Evolutionary conservation across 2,113 vertebrate genomes (phyloP).

Genomic region (Sphyrna mokarran): DNA sequence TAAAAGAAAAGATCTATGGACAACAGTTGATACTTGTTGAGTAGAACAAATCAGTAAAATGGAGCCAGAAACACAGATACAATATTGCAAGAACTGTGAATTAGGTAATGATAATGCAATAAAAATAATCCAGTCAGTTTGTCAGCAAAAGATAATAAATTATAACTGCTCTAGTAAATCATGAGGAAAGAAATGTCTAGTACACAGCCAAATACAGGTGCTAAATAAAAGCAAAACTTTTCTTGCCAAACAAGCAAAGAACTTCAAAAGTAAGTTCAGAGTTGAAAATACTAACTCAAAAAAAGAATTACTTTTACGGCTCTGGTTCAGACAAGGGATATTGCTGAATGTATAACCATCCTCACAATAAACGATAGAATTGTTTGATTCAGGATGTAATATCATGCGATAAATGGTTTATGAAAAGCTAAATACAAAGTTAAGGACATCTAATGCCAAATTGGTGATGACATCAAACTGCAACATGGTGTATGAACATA

Average conservation of each 20-base stretch:
- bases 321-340: not conserved
- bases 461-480: not conserved
- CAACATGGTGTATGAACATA: not conserved
- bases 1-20: not conserved
- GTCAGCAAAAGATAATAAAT: not conserved
- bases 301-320: too few relatives aligned
- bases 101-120: not conserved
- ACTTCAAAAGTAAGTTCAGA: not conserved
- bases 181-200: not conserved
- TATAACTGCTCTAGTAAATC: not conserved
- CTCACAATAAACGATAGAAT: not conserved
- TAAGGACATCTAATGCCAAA: not conserved
- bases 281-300: not conserved
- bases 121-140: not conserved
- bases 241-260: not conserved
- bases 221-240: not conserved
- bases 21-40: not conserved
- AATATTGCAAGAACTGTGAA: not conserved
- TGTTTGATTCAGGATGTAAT: not conserved
- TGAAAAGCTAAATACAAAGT: not conserved
- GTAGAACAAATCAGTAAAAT: not conserved
- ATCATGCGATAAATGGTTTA: not conserved
- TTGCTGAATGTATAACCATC: not conserved
- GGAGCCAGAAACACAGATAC: not conserved
- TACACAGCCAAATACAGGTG: not conserved